Conservation (phyloP, 1,140 invertebrate species). For the Brachionus calyciflorus region DNA sequence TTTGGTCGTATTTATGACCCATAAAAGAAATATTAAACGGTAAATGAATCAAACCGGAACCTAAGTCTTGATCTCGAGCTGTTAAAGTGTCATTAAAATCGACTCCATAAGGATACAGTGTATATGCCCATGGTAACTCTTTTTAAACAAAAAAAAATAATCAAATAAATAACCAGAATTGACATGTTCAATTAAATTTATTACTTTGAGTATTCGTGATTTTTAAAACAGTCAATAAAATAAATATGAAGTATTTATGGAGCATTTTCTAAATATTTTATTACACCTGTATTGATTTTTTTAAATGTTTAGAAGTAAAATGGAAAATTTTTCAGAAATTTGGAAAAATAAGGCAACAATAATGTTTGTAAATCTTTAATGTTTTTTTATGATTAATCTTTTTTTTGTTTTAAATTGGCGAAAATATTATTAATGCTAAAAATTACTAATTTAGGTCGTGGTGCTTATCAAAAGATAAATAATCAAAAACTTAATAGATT, state of each 20-base stretch:
- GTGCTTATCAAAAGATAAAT: constrained; percentile 39
- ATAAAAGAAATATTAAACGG: constrained; percentile 47
- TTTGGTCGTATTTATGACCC: constrained; percentile 44
- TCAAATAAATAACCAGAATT: no score
- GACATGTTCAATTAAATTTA: background rate
- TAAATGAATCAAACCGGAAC: constrained; percentile 18
- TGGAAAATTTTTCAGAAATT: no score
- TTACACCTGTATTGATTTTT: no score
- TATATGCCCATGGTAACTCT: constrained; percentile 46
- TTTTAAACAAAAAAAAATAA: background rate
- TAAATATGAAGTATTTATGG: no score
- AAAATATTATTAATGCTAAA: constrained; percentile 25
- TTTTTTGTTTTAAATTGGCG: background rate
- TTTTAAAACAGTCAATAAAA: no score
- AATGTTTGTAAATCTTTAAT: no score
- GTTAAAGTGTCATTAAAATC: constrained; percentile 26
- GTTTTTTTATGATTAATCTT: background rate
- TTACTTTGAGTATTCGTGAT: background rate
- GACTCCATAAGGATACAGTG: constrained; percentile 37
- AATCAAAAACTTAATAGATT: background rate
- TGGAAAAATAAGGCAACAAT: no score
- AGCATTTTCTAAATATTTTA: no score
- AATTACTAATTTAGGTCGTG: constrained; percentile 6
- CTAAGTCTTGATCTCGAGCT: constrained; percentile 19
- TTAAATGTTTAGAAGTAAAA: no score